Conservation (phyloP, 2,113 vertebrate species). For the Cynopterus brachyotis region DNA sequence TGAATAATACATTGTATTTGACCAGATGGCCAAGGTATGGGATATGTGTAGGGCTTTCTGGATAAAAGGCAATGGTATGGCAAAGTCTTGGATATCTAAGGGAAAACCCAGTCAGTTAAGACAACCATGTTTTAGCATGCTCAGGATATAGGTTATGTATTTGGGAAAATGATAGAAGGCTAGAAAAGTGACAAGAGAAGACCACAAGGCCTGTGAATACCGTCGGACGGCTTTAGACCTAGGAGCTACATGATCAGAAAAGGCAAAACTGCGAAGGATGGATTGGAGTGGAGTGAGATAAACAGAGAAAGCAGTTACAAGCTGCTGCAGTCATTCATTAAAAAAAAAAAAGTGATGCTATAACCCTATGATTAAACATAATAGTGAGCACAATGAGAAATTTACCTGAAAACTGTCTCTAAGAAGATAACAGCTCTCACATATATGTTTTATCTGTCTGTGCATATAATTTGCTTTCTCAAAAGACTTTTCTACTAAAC, state of each 20-base stretch:
- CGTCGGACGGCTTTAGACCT: neutral
- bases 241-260: neutral
- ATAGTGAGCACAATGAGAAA: neutral
- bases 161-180: neutral
- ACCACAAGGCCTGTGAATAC: too few species aligned
- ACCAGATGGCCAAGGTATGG: neutral
- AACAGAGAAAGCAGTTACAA: neutral
- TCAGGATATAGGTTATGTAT: neutral
- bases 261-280: neutral
- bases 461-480: neutral
- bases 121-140: neutral
- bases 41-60: neutral
- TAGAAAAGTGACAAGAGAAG: neutral
- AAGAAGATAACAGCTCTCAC: neutral
- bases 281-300: neutral
- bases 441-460: neutral
- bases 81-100: neutral
- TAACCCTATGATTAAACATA: neutral
- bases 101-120: neutral
- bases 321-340: neutral
- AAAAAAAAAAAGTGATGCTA: neutral
- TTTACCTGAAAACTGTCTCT: neutral
- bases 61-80: neutral
- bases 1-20: neutral
- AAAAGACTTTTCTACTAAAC: slow-evolving; percentile 19